Base-by-base conservation (phyloP, 2,797 vertebrate genomes). In the Oreochromis mossambicus region DNA sequence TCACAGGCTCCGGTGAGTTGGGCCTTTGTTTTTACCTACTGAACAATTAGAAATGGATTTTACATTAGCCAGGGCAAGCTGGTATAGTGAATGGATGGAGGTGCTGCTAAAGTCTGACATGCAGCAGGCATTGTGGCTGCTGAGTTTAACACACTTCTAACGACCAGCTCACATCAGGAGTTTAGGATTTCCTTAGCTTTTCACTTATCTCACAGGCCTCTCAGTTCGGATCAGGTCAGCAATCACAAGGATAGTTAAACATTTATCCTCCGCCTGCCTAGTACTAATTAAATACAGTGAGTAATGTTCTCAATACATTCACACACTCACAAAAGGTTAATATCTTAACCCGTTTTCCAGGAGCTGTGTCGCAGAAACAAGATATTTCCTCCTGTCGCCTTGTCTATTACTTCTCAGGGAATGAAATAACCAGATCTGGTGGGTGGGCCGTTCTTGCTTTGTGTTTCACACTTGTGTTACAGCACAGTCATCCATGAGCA, bases 31-130 rank as follows among this genome's bases (percentile, higher is more conserved):
- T 94, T 94, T 78, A 90, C 82, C 83, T 50, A 81, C 48, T 83
- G 55, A 86, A 93, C 91, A 93, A 94, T 93, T 89, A 92, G 52
- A 82, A 92, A 94, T 91, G 83, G 87, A 95, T 92, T 94, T 94
- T 87, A 87, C 90, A 95, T 94, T 92, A 80, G 48, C 9, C 52
- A 55, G 46, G 3, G 43, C 29, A 21, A 75, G 66, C 21, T 54
- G 10, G 73, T 8, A 15, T 1, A 26, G 26, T 66, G 61, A 43
- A 79, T 54, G 36, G 41, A 79, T 75, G 54, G 54, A 76, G 73
- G 76, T 58, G 89, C 89, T 93, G 89, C 92, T 94, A 81, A 56
- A 85, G 88, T 78, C 86, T 91, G 89, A 92, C 91, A 93, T 92
- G 90, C 92, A 87, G 86, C 50, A 48, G 80, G 78, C 90, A 79